A percentile compares a stretch with the other conserved stretches of the same genome.
phyloP scores from a whole-genome alignment of 37 sponge, comb jelly and placozoan species.

The Cliona cf. orientalis region DNA sequence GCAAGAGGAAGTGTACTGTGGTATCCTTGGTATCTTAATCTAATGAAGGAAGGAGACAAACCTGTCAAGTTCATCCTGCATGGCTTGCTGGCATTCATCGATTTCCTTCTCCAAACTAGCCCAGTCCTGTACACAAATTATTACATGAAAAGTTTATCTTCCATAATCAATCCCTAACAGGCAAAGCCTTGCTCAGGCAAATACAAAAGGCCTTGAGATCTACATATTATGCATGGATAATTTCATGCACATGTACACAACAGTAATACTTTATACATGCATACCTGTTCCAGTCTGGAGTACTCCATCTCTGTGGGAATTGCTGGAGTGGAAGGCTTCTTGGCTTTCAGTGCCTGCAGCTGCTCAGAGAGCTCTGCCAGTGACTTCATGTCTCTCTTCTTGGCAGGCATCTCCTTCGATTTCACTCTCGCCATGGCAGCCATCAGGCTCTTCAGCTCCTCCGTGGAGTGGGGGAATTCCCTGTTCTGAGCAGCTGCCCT shows the following conservation, averaged over 20 bases:
- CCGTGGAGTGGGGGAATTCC: slow-evolving; percentile 44
- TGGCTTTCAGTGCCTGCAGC: slow-evolving; percentile 31
- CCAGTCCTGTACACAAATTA: slow-evolving; percentile 65
- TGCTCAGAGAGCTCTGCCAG: slow-evolving; percentile 51
- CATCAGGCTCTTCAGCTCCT: slow-evolving; percentile 37
- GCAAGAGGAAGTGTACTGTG: not conserved
- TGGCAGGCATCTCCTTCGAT: slow-evolving; percentile 48
- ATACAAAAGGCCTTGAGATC: no score
- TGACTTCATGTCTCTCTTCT: slow-evolving; percentile 54
- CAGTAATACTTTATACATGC: not conserved
- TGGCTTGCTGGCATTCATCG: slow-evolving; percentile 41
- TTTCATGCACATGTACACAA: not conserved
- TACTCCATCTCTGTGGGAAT: slow-evolving; percentile 32
- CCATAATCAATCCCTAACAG: no score
- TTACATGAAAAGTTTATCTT: no score
- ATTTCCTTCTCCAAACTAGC: slow-evolving; percentile 8
- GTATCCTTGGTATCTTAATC: not conserved
- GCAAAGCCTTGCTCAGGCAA: no score
- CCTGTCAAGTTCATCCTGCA: slow-evolving; percentile 64
- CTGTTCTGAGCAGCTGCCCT: slow-evolving; percentile 16
- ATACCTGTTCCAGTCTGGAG: slow-evolving; percentile 16
- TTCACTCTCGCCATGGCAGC: slow-evolving; percentile 46
- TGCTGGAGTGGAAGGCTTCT: slow-evolving; percentile 2
- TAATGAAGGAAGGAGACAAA: not conserved
- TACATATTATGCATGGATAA: no score